Percentiles rank a stretch among this genome's conserved stretches.
Conservation (phyloP, 1,140 invertebrate species). For the Drosophila ohnishii region DNA sequence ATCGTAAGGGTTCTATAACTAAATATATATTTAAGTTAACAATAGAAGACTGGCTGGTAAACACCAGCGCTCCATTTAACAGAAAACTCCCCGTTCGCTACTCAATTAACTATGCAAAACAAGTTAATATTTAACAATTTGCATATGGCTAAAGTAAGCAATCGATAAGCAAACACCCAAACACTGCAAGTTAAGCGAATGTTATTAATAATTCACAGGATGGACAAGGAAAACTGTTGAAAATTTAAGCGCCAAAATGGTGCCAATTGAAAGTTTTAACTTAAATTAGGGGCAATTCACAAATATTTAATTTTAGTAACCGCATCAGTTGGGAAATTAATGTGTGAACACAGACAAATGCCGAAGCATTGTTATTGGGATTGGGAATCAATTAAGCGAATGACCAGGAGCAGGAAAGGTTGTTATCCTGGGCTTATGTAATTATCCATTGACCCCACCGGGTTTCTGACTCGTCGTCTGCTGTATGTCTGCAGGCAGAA, state of each 20-base stretch:
- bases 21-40: neutral
- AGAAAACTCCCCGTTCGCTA: conserved; percentile 1
- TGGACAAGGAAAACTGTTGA: conserved; percentile 4
- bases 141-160: conserved; percentile 4
- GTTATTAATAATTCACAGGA: conserved; percentile 46
- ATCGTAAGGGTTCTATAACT: neutral
- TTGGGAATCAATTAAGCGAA: conserved; percentile 13
- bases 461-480: conserved; percentile 31
- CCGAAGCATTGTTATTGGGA: neutral
- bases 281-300: conserved; percentile 15
- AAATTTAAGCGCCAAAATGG: conserved; percentile 9
- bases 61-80: conserved; percentile 12
- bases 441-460: conserved; percentile 42
- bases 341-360: conserved; percentile 54
- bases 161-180: conserved; percentile 19
- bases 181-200: conserved; percentile 3
- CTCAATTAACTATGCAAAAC: neutral
- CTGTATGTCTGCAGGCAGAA: conserved; percentile 34
- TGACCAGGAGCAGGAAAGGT: neutral
- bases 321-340: conserved; percentile 8
- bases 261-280: conserved; percentile 5
- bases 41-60: neutral
- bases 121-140: conserved; percentile 28
- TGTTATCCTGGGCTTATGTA: conserved; percentile 33
- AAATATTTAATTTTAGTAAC: conserved; percentile 32